Evolutionary conservation across 2,888 invertebrate genomes (phyloP).

Genomic region (Lochmaea capreae): DNA sequence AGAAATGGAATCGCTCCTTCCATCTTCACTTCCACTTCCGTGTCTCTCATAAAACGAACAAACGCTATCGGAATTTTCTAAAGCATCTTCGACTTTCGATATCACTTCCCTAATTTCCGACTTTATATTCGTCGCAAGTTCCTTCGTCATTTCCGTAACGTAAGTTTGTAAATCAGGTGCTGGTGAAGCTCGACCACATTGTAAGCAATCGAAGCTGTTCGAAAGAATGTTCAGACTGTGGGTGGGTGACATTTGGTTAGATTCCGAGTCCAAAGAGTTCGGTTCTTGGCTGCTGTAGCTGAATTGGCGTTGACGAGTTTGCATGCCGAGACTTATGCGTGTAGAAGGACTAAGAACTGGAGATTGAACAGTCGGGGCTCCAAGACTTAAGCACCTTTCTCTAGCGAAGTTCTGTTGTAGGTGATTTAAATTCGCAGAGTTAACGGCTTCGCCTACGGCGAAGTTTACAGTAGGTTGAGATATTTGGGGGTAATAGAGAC

Average conservation of each 20-base stretch:
- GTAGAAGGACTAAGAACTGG: conserved; percentile 73
- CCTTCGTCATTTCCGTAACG: conserved; percentile 81
- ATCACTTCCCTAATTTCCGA: conserved; percentile 85
- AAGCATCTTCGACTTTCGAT: conserved; percentile 81
- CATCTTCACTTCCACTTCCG: conserved; percentile 72
- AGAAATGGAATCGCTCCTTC: conserved; percentile 76
- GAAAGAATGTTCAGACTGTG: conserved; percentile 66
- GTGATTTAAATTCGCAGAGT: conserved; percentile 58
- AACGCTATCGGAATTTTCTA: conserved; percentile 74
- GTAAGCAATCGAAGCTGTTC: conserved; percentile 69
- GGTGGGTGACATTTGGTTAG: conserved; percentile 63
- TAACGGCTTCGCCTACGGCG: conserved; percentile 75
- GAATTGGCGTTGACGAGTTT: conserved; percentile 66
- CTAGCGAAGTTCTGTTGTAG: conserved; percentile 53
- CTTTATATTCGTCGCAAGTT: conserved; percentile 83
- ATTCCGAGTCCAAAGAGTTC: conserved; percentile 72
- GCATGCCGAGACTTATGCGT: conserved; percentile 73
- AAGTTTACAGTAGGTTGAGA: conserved; percentile 70
- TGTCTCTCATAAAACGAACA: conserved; percentile 59
- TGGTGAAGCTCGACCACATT: conserved; percentile 69
- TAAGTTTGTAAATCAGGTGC: conserved; percentile 78
- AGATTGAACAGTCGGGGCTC: conserved; percentile 65
- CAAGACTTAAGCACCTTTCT: conserved; percentile 73
- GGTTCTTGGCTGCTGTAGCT: conserved; percentile 81
- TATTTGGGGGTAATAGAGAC: conserved; percentile 60